These are phyloP conservation scores for Raillietiella orientalis DNA, from an alignment of 2,888 invertebrate genomes.

Conservation along the genomic window DNA sequence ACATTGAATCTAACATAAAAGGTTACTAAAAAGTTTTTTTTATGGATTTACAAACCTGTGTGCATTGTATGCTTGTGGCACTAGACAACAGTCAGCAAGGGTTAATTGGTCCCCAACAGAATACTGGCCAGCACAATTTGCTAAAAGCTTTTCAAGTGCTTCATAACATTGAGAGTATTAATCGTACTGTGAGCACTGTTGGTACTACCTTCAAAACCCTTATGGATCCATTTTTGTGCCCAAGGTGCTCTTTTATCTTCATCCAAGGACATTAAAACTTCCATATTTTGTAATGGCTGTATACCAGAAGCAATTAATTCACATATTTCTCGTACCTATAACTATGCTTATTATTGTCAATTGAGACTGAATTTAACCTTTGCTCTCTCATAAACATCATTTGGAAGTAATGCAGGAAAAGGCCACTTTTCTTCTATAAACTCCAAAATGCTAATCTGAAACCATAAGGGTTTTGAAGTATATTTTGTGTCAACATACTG, in stretches of 20 bases:
- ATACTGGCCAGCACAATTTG: slow-evolving; percentile 54
- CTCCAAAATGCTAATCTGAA: slow-evolving; percentile 54
- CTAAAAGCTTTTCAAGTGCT: slow-evolving; percentile 58
- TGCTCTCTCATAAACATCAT: slow-evolving; percentile 53
- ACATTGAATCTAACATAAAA: slow-evolving; percentile 42
- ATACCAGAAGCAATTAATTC: slow-evolving; percentile 75
- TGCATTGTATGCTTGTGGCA: slow-evolving; percentile 85
- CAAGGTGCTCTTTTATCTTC: slow-evolving; percentile 56
- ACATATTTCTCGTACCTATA: slow-evolving; percentile 40
- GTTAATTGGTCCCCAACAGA: slow-evolving; percentile 79
- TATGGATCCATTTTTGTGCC: slow-evolving; percentile 70
- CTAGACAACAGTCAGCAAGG: slow-evolving; percentile 72
- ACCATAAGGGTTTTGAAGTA: slow-evolving; percentile 7
- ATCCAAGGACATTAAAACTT: slow-evolving; percentile 33
- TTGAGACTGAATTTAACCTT: slow-evolving; percentile 22
- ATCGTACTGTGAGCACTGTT: too few relatives aligned
- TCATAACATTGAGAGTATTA: too few relatives aligned
- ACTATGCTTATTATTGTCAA: neutral
- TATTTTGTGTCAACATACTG: slow-evolving; percentile 18
- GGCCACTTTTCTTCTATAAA: slow-evolving; percentile 78
- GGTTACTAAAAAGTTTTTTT: neutral
- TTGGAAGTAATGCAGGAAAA: slow-evolving; percentile 51
- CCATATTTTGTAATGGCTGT: slow-evolving; percentile 78
- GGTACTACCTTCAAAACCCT: slow-evolving; percentile 32
- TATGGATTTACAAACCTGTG: slow-evolving; percentile 23